phyloP scores from a whole-genome alignment of 2,888 invertebrate species.

The Drosophila limbata region DNA sequence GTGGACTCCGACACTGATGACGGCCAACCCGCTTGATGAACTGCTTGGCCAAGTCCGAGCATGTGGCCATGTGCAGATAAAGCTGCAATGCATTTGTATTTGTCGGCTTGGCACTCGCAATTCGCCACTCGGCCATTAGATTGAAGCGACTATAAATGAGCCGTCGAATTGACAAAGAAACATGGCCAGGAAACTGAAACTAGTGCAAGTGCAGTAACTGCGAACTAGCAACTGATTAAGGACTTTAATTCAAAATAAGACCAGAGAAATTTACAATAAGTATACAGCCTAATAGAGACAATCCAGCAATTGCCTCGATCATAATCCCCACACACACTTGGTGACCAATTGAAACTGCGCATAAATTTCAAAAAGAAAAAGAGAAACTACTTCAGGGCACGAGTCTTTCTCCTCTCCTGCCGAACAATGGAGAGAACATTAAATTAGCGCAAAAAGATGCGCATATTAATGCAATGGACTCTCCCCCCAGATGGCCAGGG shows the following conservation, averaged over 20 bases:
- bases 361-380: constrained; percentile 28
- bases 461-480: constrained; percentile 47
- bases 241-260: not conserved
- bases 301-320: constrained; percentile 7
- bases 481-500: too few relatives aligned
- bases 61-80: constrained; percentile 58
- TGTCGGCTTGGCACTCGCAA: constrained; percentile 54
- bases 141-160: constrained; percentile 61
- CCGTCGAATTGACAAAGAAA: constrained; percentile 65
- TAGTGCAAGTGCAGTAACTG: constrained; percentile 8
- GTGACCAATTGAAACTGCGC: constrained; percentile 47
- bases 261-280: not conserved
- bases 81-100: constrained; percentile 62
- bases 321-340: constrained; percentile 26
- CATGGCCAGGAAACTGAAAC: constrained; percentile 59
- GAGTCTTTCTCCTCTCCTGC: constrained; percentile 15
- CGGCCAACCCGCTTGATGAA: constrained; percentile 57
- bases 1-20: constrained; percentile 22
- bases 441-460: constrained; percentile 59
- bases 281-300: not conserved
- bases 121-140: constrained; percentile 30
- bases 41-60: constrained; percentile 28
- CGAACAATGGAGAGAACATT: constrained; percentile 48
- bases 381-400: constrained; percentile 18
- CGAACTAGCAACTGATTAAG: not conserved